Base-by-base conservation (phyloP, 2,797 vertebrate species). In the Limosa lapponica region DNA sequence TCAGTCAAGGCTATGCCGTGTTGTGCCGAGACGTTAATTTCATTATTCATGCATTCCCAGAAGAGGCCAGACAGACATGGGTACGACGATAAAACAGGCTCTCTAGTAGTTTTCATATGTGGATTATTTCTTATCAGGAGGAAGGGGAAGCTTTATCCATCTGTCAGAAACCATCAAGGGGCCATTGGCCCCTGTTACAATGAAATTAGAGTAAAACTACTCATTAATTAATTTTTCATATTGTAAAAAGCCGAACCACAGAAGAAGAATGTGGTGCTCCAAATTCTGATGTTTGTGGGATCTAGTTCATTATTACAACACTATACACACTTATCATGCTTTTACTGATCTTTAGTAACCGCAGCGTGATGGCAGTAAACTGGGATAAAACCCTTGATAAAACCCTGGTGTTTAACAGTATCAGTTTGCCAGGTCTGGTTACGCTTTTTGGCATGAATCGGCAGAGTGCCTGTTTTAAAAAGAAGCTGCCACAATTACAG, bases 211-310 rank as follows among this genome's bases (percentile, higher is more conserved):
- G 27, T 62, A 80, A 80, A 87, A 90, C 59, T 64, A 77, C 87
- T 85, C 92, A 74, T 8, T 13, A 58, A 36, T 24, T 4, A 34
- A 49, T 80, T 93, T 87, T 95, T 90, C 81, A 74, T 46, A 71
- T 54, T 82, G 79, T 83, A 91, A 78, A 78, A 95, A 78, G 52
- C 70, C 89, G 90, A 97, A 78, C 93, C 91, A 97, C 69, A 67
- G 34, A 59, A 55, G 52, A 82, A 89, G 91, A 82, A 69, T 1
- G 5, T 1, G 78, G 65, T 43, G 44, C 66, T 86, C 5, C 46
- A 91, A 39, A 92, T 83, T 66, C 62, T 75, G 54, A 82, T 88
- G 70, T 91, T 41, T 94, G 55, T 69, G 91, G 65, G 91, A 82
- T 87, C 19, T 32, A 80, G 22, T 62, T 61, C 37, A 39, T 58